Conservation (phyloP, 2,888 invertebrate species). For the Drosophila koepferae region DNA sequence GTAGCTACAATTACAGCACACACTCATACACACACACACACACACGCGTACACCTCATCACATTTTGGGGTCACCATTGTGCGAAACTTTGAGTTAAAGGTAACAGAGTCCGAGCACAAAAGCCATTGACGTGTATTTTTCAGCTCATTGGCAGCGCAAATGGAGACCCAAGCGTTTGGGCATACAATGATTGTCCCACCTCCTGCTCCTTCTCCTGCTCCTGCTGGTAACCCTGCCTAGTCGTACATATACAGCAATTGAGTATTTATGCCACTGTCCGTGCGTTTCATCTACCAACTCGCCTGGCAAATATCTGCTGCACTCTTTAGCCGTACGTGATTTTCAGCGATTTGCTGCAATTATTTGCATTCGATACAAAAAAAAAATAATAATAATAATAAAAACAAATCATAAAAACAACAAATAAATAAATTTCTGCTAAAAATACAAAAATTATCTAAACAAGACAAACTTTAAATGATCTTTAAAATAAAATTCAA, state of each 20-base stretch:
- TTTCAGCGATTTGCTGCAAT: constrained; percentile 65
- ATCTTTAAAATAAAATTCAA: too few relatives aligned
- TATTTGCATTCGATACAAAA: constrained; percentile 54
- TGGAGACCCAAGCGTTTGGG: constrained; percentile 36
- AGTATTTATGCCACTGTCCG: constrained; percentile 14
- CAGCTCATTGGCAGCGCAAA: constrained; percentile 61
- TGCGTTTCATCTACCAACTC: constrained; percentile 1
- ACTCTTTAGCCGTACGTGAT: constrained; percentile 63
- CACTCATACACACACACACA: constrained; percentile 16
- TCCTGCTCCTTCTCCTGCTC: background rate
- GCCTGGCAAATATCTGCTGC: constrained; percentile 12
- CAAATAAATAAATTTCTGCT: background rate
- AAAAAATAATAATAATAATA: background rate
- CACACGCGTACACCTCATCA: constrained; percentile 25
- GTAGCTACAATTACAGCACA: constrained; percentile 11
- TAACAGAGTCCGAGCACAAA: constrained; percentile 52
- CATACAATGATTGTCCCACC: background rate
- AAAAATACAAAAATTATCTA: background rate
- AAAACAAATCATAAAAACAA: background rate
- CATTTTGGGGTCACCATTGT: constrained; percentile 46
- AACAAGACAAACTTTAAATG: too few relatives aligned
- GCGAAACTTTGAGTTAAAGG: constrained; percentile 47
- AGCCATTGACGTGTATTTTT: constrained; percentile 61
- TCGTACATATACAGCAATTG: constrained; percentile 24
- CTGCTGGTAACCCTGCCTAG: background rate